These are phyloP conservation scores for Phalloptychus januarius DNA, from an alignment of 2,797 vertebrate genomes.

Conservation along the genomic window DNA sequence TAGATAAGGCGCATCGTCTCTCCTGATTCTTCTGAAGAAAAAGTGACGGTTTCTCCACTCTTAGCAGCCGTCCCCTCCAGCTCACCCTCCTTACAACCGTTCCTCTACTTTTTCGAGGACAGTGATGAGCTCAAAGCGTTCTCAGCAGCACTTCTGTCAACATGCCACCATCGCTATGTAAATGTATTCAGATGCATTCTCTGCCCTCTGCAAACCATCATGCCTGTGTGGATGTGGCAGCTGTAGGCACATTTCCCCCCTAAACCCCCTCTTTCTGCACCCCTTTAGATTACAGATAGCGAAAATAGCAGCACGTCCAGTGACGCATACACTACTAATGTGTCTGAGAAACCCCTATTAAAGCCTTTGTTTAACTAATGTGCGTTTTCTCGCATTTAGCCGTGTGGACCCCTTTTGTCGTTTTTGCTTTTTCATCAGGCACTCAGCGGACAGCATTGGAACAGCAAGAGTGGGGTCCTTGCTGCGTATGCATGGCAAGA, in stretches of 20 bases:
- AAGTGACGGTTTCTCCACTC: conserved; percentile 31
- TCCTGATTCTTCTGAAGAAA: conserved; percentile 37
- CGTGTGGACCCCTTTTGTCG: conserved; percentile 39
- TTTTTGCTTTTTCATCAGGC: conserved; percentile 79
- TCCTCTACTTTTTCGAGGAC: conserved; percentile 59
- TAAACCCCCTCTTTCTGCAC: no score
- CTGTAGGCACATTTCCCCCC: conserved; percentile 24
- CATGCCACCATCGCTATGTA: conserved; percentile 79
- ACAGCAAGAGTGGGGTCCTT: conserved; percentile 74
- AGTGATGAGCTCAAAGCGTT: conserved; percentile 45
- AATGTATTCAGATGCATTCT: conserved; percentile 83
- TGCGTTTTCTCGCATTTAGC: conserved; percentile 58
- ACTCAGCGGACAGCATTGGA: conserved; percentile 68
- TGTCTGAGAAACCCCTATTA: conserved; percentile 63
- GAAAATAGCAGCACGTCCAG: conserved; percentile 12
- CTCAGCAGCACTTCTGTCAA: conserved; percentile 63
- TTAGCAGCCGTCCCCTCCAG: background rate
- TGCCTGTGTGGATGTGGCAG: conserved; percentile 56
- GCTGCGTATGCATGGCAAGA: conserved; percentile 60
- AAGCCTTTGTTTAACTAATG: conserved; percentile 60
- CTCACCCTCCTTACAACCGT: conserved; percentile 45
- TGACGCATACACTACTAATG: conserved; percentile 33
- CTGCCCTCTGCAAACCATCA: conserved; percentile 65
- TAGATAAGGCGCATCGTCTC: conserved; percentile 21
- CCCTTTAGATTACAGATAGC: conserved; percentile 31